These are phyloP conservation scores for Macropodus opercularis DNA, from an alignment of 2,797 vertebrate species.

Conservation along the genomic window DNA sequence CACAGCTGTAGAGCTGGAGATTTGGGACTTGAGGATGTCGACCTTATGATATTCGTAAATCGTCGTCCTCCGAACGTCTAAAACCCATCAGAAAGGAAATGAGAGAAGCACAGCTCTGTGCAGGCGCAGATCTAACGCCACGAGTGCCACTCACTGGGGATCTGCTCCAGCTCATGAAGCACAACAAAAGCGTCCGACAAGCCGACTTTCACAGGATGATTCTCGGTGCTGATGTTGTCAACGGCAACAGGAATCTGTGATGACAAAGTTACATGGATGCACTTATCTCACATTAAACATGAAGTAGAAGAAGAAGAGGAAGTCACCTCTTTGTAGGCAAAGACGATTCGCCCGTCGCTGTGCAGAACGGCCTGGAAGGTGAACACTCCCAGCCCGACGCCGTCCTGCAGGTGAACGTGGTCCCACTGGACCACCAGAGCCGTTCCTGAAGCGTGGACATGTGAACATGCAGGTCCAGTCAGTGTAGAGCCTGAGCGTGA, in stretches of 20 bases:
- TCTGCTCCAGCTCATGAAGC: constrained; percentile 92
- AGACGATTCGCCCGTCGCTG: constrained; percentile 91
- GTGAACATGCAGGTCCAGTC: background rate
- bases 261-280: background rate
- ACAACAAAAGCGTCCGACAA: constrained; percentile 96
- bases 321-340: constrained; percentile 93
- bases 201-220: constrained; percentile 96
- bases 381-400: constrained; percentile 87
- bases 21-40: constrained; percentile 90
- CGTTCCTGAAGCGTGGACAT: constrained; percentile 79
- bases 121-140: background rate
- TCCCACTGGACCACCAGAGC: constrained; percentile 94
- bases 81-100: constrained; percentile 23
- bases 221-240: constrained; percentile 86
- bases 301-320: constrained; percentile 8
- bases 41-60: constrained; percentile 97
- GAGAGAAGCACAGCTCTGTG: background rate
- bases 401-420: constrained; percentile 88
- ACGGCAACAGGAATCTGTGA: constrained; percentile 89
- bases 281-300: accelerated
- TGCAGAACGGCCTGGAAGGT: constrained; percentile 92
- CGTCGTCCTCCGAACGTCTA: constrained; percentile 94
- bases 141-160: constrained; percentile 89
- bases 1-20: constrained; percentile 87
- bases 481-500: background rate